These are phyloP conservation scores for Paguma larvata DNA, from an alignment of 2,797 vertebrate species.

Conservation along the genomic window DNA sequence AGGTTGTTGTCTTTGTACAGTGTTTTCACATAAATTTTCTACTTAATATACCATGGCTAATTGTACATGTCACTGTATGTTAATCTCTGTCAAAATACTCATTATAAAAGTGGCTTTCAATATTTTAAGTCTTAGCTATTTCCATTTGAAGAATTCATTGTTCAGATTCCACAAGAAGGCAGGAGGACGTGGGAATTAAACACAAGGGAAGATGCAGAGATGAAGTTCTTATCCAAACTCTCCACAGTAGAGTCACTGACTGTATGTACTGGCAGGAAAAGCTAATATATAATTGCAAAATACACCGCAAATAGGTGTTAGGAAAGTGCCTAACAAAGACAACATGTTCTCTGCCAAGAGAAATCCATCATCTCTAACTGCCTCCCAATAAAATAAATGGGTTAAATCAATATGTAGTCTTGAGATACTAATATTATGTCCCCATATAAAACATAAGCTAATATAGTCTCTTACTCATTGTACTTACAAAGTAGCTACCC, in stretches of 20 bases:
- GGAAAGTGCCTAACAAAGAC: background rate
- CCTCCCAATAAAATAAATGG: conserved; percentile 6
- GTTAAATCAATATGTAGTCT: background rate
- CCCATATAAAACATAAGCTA: background rate
- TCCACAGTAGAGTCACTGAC: background rate
- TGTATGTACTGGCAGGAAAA: background rate
- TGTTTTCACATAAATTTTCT: background rate
- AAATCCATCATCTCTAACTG: background rate
- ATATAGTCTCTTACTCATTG: background rate
- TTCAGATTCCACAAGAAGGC: background rate
- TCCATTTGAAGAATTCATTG: conserved; percentile 66
- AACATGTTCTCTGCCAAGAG: background rate
- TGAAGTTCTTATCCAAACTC: background rate
- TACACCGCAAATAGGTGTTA: background rate
- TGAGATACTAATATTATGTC: conserved; percentile 3
- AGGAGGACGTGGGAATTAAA: background rate
- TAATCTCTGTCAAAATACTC: conserved; percentile 61
- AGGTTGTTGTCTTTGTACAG: background rate
- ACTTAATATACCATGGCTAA: conserved; percentile 64
- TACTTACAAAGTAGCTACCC: background rate
- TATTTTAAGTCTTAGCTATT: conserved; percentile 74
- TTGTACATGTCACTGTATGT: conserved; percentile 46
- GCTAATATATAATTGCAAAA: background rate
- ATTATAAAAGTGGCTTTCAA: conserved; percentile 58
- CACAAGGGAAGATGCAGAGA: background rate